phyloP scores from a whole-genome alignment of 2,888 invertebrate species.

The Cyclophora albipunctata region DNA sequence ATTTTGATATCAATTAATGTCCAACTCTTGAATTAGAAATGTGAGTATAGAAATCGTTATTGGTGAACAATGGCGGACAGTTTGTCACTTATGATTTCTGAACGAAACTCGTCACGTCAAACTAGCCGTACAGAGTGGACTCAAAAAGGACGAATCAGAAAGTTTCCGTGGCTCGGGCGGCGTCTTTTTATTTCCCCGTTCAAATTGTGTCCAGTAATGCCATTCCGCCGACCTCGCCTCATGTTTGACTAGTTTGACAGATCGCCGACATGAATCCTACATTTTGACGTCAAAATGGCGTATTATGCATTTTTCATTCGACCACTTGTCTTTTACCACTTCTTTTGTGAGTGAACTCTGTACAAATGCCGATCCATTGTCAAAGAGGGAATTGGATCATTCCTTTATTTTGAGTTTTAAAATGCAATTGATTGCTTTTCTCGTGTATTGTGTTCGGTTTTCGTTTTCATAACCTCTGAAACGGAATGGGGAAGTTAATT shows the following conservation, averaged over 20 bases:
- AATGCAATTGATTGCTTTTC: slow-evolving; percentile 28
- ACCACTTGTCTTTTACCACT: slow-evolving; percentile 69
- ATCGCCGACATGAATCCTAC: slow-evolving; percentile 68
- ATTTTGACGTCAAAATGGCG: slow-evolving; percentile 67
- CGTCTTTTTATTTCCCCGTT: slow-evolving; percentile 65
- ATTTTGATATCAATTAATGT: too few relatives aligned
- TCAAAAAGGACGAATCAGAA: slow-evolving; percentile 54
- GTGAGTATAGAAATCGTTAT: too few relatives aligned
- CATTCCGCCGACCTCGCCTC: slow-evolving; percentile 30
- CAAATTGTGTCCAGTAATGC: slow-evolving; percentile 33
- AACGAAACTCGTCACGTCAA: slow-evolving; percentile 60
- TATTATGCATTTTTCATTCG: slow-evolving; percentile 68
- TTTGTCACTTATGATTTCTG: slow-evolving; percentile 64
- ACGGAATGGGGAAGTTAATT: slow-evolving; percentile 16
- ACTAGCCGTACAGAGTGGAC: slow-evolving; percentile 62
- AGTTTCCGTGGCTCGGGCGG: slow-evolving; percentile 53
- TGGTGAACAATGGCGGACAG: too few relatives aligned
- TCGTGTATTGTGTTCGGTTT: slow-evolving; percentile 20
- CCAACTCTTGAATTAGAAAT: too few relatives aligned
- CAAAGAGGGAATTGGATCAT: slow-evolving; percentile 43
- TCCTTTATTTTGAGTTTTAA: slow-evolving; percentile 47
- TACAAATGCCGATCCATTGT: slow-evolving; percentile 42
- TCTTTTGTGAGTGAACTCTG: slow-evolving; percentile 65
- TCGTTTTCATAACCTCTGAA: slow-evolving; percentile 23
- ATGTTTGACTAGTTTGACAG: slow-evolving; percentile 73